Conservation (phyloP, 2,797 vertebrate species). For the Chromis chromis region DNA sequence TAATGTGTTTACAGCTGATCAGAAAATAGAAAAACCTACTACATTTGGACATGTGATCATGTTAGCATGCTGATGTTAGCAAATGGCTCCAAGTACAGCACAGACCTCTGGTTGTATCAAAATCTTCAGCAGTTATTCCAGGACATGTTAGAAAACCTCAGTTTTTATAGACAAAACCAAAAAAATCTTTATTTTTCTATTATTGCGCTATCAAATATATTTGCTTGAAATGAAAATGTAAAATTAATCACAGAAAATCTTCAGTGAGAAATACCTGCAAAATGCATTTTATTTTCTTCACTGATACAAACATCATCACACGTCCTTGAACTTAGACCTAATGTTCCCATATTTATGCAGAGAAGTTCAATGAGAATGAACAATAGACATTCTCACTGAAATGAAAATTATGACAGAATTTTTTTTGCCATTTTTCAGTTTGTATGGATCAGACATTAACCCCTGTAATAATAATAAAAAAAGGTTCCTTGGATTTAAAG, state of each 20-base stretch:
- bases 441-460: conserved; percentile 12
- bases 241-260: neutral
- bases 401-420: neutral
- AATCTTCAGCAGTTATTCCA: neutral
- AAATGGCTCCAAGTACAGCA: too few species aligned
- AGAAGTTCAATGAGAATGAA: neutral
- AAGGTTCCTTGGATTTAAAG: conserved; percentile 17
- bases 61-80: too few species aligned
- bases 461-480: conserved; percentile 9
- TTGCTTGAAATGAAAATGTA: neutral
- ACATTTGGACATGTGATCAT: too few species aligned
- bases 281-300: neutral
- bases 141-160: neutral
- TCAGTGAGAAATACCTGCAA: neutral
- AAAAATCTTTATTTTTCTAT: neutral
- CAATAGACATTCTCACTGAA: neutral
- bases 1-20: neutral
- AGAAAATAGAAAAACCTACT: too few species aligned
- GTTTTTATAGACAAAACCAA: neutral
- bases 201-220: neutral
- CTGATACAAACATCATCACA: neutral
- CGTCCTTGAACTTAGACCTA: neutral
- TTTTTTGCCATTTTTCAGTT: conserved; percentile 15
- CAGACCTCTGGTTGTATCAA: too few species aligned
- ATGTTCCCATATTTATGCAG: neutral